Evolutionary conservation across 1,140 invertebrate genomes (phyloP).

Genomic region (Fopius arisanus): DNA sequence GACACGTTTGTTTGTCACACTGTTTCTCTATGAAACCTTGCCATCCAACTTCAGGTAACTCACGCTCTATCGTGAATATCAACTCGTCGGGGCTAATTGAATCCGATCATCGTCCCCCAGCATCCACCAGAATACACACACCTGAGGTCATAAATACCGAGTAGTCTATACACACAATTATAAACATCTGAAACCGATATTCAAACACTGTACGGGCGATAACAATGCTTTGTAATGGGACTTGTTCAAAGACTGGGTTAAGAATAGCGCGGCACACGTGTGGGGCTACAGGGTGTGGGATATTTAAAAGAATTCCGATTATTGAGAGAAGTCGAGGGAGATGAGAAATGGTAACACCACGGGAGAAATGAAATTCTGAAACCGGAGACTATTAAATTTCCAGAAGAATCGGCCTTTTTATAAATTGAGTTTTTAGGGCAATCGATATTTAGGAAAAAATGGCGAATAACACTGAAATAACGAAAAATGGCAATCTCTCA

Average conservation of each 20-base stretch:
- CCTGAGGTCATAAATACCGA: not conserved
- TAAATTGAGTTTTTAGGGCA: no score
- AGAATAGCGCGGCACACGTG: not conserved
- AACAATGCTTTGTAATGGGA: not conserved
- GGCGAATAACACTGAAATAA: no score
- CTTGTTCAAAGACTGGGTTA: not conserved
- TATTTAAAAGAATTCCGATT: not conserved
- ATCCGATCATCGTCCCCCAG: not conserved
- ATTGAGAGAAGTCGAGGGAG: not conserved
- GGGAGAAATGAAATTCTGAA: no score
- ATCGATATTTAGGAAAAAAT: no score
- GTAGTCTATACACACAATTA: not conserved
- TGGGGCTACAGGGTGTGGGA: not conserved
- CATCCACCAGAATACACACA: not conserved
- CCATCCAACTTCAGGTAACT: not conserved
- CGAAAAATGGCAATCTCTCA: no score
- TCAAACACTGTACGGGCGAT: not conserved
- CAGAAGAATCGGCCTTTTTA: no score
- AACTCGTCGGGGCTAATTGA: slow-evolving; percentile 1
- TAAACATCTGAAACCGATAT: not conserved
- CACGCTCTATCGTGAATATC: not conserved
- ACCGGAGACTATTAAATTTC: no score
- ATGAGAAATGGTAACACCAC: not conserved
- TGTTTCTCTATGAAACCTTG: slow-evolving; percentile 1
- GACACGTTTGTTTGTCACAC: slow-evolving; percentile 10